phyloP scores from a whole-genome alignment of 2,113 vertebrate genomes.

The Antechinus stuartii region DNA sequence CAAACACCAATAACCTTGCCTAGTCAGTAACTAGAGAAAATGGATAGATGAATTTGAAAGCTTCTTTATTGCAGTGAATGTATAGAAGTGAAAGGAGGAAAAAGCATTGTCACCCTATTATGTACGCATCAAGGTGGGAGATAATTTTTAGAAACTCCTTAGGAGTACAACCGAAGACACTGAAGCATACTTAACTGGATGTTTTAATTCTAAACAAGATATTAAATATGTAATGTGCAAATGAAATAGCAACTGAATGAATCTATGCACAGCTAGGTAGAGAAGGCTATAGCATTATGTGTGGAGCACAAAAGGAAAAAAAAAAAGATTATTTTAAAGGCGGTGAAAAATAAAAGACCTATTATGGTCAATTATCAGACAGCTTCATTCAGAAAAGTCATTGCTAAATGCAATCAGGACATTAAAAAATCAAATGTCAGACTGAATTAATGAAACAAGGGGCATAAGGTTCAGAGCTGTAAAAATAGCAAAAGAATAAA shows the following conservation, averaged over 20 bases:
- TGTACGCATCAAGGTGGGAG: not conserved
- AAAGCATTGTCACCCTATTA: constrained; percentile 49
- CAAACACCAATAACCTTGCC: constrained; percentile 72
- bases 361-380: constrained; percentile 18
- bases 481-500: not conserved
- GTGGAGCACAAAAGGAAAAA: constrained; percentile 49
- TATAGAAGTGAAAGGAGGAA: constrained; percentile 20
- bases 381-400: constrained; percentile 50
- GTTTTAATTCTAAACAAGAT: constrained; percentile 55
- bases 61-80: constrained; percentile 46
- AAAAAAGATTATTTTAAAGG: not conserved
- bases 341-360: constrained; percentile 46
- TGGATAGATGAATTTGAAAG: constrained; percentile 47
- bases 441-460: not conserved
- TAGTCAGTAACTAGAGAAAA: constrained; percentile 57
- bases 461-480: not conserved
- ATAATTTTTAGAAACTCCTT: constrained; percentile 48
- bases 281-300: not conserved
- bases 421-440: constrained; percentile 2
- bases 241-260: constrained; percentile 59
- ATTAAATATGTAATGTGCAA: not conserved
- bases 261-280: constrained; percentile 57
- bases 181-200: constrained; percentile 24
- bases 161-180: constrained; percentile 55
- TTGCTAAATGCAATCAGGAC: constrained; percentile 13